Evolutionary conservation across 2,888 invertebrate genomes (phyloP).

Genomic region (Psylliodes chrysocephalus): DNA sequence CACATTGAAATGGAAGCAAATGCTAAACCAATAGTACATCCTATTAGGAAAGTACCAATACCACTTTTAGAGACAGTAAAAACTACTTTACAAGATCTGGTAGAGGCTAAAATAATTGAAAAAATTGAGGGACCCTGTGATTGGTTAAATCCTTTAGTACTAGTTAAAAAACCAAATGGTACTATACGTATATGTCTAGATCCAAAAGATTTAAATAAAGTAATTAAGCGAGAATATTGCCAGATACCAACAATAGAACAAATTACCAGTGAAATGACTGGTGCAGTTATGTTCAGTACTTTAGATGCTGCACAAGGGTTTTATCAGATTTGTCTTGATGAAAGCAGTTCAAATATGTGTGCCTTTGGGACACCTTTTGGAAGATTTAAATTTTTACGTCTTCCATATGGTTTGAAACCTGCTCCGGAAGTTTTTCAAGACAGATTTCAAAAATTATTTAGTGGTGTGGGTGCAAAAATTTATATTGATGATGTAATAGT

Average conservation of each 20-base stretch:
- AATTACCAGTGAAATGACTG: slow-evolving; percentile 31
- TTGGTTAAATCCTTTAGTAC: slow-evolving; percentile 48
- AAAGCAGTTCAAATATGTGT: too few species aligned
- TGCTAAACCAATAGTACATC: slow-evolving; percentile 27
- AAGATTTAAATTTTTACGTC: too few species aligned
- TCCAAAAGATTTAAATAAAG: slow-evolving; percentile 39
- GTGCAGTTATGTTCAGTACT: too few species aligned
- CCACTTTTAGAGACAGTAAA: background rate
- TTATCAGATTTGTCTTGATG: too few species aligned
- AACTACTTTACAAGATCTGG: slow-evolving; percentile 32
- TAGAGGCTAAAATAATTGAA: slow-evolving; percentile 33
- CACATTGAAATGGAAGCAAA: slow-evolving; percentile 24
- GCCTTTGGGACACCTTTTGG: too few species aligned
- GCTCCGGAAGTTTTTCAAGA: too few species aligned
- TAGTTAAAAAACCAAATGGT: slow-evolving; percentile 32
- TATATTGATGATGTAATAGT: too few species aligned
- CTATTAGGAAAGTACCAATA: slow-evolving; percentile 32
- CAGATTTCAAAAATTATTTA: too few species aligned
- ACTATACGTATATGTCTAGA: slow-evolving; percentile 40
- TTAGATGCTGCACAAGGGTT: background rate
- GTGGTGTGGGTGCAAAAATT: too few species aligned
- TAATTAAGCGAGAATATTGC: too few species aligned
- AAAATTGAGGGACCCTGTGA: slow-evolving; percentile 33
- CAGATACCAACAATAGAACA: slow-evolving; percentile 41
- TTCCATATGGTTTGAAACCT: too few species aligned